These are phyloP conservation scores for Schizopygopsis pylzovi DNA, from an alignment of 2,797 vertebrate species.

Conservation along the genomic window DNA sequence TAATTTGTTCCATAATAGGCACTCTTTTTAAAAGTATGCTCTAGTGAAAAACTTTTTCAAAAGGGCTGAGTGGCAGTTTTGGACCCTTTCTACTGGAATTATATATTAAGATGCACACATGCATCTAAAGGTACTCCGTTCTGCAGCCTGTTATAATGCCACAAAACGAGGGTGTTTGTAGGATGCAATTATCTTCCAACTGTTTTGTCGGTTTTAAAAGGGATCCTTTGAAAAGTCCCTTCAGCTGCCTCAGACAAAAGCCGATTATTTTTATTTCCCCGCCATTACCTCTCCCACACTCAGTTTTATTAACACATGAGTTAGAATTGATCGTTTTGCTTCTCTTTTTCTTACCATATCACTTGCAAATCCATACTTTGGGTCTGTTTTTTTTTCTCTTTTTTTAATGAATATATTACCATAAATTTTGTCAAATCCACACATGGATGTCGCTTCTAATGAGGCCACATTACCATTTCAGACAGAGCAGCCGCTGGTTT, in stretches of 20 bases:
- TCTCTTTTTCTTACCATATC: constrained; percentile 47
- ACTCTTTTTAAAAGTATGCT: background rate
- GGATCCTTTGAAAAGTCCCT: constrained; percentile 33
- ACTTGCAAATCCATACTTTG: constrained; percentile 44
- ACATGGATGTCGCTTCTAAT: constrained; percentile 58
- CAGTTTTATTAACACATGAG: constrained; percentile 55
- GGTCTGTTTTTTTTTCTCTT: constrained; percentile 25
- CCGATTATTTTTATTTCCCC: constrained; percentile 19
- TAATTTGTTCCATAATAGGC: background rate
- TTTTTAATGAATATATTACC: constrained; percentile 55
- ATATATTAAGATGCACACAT: background rate
- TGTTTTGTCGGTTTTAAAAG: constrained; percentile 35
- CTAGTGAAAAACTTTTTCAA: background rate
- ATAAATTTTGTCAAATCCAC: constrained; percentile 58
- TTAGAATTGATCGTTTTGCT: constrained; percentile 56
- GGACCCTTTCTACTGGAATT: background rate
- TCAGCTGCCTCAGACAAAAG: constrained; percentile 49
- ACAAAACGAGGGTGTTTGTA: background rate
- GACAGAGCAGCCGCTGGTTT: constrained; percentile 48
- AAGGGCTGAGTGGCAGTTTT: background rate
- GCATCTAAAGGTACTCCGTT: background rate
- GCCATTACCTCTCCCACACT: constrained; percentile 42
- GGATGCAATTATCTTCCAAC: constrained; percentile 21
- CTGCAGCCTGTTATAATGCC: background rate
- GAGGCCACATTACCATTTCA: constrained; percentile 62